Conservation (phyloP, 2,888 invertebrate genomes). For the Phragmatobia fuliginosa region DNA sequence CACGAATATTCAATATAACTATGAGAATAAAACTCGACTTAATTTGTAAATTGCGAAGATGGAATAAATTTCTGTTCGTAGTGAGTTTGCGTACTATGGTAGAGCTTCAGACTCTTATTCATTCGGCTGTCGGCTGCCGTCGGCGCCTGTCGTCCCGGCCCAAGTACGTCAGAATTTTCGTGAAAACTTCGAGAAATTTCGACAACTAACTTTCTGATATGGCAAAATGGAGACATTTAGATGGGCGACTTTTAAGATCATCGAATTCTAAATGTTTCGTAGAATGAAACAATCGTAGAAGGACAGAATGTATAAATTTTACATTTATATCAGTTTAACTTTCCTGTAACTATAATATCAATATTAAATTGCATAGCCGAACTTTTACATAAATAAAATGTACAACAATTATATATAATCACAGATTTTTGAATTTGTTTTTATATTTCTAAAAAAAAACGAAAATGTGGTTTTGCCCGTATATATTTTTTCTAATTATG, state of each 20-base stretch:
- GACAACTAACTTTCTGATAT: conserved; percentile 47
- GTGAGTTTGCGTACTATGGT: conserved; percentile 46
- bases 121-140: conserved; percentile 59
- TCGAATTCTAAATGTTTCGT: conserved; percentile 26
- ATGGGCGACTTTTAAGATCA: conserved; percentile 30
- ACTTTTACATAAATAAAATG: too few species aligned
- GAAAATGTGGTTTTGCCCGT: too few species aligned
- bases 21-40: conserved; percentile 36
- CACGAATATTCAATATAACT: conserved; percentile 30
- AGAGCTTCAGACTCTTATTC: conserved; percentile 53
- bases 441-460: neutral
- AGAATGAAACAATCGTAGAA: conserved; percentile 1
- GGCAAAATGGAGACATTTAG: conserved; percentile 44
- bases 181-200: conserved; percentile 59
- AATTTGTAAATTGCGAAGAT: conserved; percentile 41
- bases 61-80: conserved; percentile 30
- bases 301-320: too few species aligned
- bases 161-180: conserved; percentile 55
- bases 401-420: too few species aligned
- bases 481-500: neutral
- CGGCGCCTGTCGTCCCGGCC: conserved; percentile 55
- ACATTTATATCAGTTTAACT: neutral
- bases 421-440: neutral
- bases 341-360: neutral
- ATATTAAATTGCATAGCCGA: neutral